These are phyloP conservation scores for Pachyuromys duprasi DNA, from an alignment of 2,797 vertebrate species.

Conservation along the genomic window DNA sequence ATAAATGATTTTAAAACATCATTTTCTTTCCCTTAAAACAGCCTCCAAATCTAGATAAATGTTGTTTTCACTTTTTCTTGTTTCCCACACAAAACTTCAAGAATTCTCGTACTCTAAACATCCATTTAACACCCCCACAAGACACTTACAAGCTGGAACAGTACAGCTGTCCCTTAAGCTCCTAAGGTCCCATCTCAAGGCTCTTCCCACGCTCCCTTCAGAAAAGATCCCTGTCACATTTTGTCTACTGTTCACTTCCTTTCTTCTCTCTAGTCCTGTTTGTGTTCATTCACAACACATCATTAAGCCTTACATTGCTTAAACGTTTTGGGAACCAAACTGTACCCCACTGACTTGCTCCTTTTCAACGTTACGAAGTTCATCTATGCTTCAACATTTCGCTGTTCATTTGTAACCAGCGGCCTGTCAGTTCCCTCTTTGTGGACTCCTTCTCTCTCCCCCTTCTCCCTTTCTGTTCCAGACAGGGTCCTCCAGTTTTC, in stretches of 20 bases:
- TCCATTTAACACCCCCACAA: neutral
- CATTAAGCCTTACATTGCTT: constrained; percentile 7
- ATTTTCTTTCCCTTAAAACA: constrained; percentile 55
- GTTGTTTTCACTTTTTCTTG: constrained; percentile 47
- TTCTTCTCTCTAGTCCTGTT: constrained; percentile 29
- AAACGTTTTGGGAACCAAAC: neutral
- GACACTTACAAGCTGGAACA: neutral
- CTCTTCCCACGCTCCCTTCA: neutral
- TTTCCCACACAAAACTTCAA: constrained; percentile 19
- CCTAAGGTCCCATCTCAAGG: neutral
- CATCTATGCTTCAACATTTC: neutral
- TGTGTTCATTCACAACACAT: neutral
- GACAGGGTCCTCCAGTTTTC: neutral
- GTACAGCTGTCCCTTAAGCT: neutral
- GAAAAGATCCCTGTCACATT: neutral
- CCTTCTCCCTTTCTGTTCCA: neutral
- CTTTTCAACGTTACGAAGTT: neutral
- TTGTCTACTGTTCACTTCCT: neutral
- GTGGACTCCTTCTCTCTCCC: neutral
- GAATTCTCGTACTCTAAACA: neutral
- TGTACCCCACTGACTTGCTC: neutral
- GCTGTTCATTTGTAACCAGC: neutral
- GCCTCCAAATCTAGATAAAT: constrained; percentile 32
- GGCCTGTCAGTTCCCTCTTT: too few relatives aligned
- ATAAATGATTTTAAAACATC: constrained; percentile 47